phyloP scores from a whole-genome alignment of 2,113 vertebrate species.

The Lepisosteus oculatus region DNA sequence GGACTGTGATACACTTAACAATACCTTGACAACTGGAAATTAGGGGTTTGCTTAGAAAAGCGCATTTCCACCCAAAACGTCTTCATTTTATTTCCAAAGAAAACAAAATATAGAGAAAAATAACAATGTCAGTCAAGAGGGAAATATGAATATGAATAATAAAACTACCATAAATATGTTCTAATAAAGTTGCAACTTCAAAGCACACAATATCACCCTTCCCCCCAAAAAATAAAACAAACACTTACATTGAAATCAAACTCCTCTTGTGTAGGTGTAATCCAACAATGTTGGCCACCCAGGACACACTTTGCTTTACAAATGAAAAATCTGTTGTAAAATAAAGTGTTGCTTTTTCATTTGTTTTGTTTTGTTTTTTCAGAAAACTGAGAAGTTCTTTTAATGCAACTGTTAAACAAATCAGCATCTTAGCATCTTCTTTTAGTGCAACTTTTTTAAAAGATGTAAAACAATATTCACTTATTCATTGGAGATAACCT shows the following conservation, averaged over 20 bases:
- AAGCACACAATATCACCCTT: constrained; percentile 54
- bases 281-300: constrained; percentile 63
- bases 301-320: constrained; percentile 60
- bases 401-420: constrained; percentile 52
- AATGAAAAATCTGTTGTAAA: constrained; percentile 70
- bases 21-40: constrained; percentile 62
- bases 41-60: constrained; percentile 59
- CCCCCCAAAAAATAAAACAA: constrained; percentile 52
- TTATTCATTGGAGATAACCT: constrained; percentile 65
- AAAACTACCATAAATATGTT: constrained; percentile 70
- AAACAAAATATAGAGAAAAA: constrained; percentile 63
- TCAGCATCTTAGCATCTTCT: constrained; percentile 70
- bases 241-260: constrained; percentile 76
- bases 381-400: constrained; percentile 55
- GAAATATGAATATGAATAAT: constrained; percentile 67
- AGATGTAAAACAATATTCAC: constrained; percentile 69
- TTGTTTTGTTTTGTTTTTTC: constrained; percentile 46
- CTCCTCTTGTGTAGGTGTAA: constrained; percentile 69
- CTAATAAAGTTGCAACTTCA: constrained; percentile 65
- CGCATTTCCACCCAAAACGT: constrained; percentile 56
- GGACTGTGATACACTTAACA: constrained; percentile 68
- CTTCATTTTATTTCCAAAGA: constrained; percentile 36
- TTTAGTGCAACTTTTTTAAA: constrained; percentile 73
- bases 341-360: constrained; percentile 62
- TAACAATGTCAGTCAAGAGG: constrained; percentile 65